Base-by-base conservation (phyloP, 1,140 invertebrate genomes). In the Cylas formicarius region DNA sequence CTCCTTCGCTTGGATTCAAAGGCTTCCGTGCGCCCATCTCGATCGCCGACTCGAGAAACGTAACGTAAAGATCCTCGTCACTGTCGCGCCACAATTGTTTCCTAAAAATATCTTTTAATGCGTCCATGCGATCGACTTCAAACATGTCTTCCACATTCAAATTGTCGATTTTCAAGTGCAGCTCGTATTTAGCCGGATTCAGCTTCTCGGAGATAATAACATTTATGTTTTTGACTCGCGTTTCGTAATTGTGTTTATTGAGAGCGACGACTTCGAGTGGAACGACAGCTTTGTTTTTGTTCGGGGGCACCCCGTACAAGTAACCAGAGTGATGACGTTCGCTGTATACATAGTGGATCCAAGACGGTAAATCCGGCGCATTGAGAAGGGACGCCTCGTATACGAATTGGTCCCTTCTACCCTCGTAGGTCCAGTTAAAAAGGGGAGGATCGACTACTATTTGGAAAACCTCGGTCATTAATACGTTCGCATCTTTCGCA, bases 141-240 rank as follows among this genome's bases (percentile, higher is more conserved):
- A 89, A 80, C 63, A 89, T 72, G 56, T 91, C 84, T 52, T 86
- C 84, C 1, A 89, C 78, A 56, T 93, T 90, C 5, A 91, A 65
- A 64, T 92, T 92, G 58, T 89, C 81, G 27, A 94, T 86, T 66
- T 92, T 92, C 54, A 93, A 68, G 56, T 87, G 82, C 3, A 91
- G 79, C 56, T 90, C 80, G 64, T 84, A 82, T 29, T 72, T 75
- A 0, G 83, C 80, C 45, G 79, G 69, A 48, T 77, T 78, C 47
- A 74, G 67, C 56, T 82, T 85, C 5, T 79, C 71, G 2, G 69
- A 62, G 3, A 88, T 73, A 38, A 73, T 75, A 24, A 88, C 70
- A 4, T 76, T 68, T 4, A 86, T 56, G 0, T 78, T 60, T 22
- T 74, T 72, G n/a, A 74, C 71, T 4, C 76, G 71, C 1, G 84